Evolutionary conservation across 2,888 invertebrate species (phyloP).

Genomic region (Anodontia alba): DNA sequence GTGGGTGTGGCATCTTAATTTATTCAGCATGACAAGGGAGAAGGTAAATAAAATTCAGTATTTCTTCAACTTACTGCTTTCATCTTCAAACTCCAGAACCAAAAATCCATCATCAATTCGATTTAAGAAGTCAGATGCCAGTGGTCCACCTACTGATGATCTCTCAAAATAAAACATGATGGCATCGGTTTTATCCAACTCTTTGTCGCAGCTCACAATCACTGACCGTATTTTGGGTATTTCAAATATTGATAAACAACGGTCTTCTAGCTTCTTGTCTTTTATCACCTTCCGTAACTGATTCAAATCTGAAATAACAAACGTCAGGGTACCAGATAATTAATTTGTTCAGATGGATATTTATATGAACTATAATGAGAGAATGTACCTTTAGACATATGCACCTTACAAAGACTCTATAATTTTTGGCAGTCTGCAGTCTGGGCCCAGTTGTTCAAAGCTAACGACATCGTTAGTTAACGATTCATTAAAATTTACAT

Average conservation of each 20-base stretch:
- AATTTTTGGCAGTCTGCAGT: too few relatives aligned
- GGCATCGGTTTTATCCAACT: conserved; percentile 43
- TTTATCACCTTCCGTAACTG: conserved; percentile 44
- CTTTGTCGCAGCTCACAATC: conserved; percentile 47
- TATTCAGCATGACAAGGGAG: too few relatives aligned
- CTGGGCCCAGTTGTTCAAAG: too few relatives aligned
- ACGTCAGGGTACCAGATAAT: too few relatives aligned
- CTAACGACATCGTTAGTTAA: too few relatives aligned
- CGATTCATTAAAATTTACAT: too few relatives aligned
- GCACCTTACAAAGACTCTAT: too few relatives aligned
- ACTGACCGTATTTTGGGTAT: conserved; percentile 38
- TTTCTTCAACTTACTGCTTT: conserved; percentile 40
- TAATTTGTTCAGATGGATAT: too few relatives aligned
- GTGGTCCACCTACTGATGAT: conserved; percentile 45
- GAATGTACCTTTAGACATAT: too few relatives aligned
- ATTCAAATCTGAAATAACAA: conserved; percentile 27
- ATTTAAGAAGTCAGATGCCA: conserved; percentile 41
- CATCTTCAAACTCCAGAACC: conserved; percentile 51
- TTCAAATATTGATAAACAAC: conserved; percentile 41
- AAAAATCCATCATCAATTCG: conserved; percentile 56
- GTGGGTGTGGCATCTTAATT: too few relatives aligned
- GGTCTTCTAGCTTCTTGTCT: conserved; percentile 44
- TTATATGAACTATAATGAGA: too few relatives aligned
- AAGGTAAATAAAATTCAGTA: too few relatives aligned
- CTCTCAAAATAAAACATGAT: conserved; percentile 53